Conservation (phyloP, 2,113 vertebrate species). For the Gavialis gangeticus region DNA sequence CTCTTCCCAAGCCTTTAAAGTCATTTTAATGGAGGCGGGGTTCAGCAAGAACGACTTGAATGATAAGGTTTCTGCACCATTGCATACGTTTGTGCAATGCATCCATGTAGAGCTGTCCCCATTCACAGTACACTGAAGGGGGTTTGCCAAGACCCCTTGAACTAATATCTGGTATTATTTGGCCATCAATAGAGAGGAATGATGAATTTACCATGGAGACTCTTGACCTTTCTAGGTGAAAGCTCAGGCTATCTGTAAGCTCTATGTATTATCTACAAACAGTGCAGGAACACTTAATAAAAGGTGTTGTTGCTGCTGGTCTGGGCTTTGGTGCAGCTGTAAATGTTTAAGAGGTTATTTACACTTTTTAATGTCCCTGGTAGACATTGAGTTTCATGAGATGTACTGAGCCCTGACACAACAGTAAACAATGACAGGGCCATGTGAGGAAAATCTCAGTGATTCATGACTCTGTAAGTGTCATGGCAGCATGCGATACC, state of each 20-base stretch:
- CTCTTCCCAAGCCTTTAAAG: neutral
- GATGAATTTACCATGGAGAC: neutral
- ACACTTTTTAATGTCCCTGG: neutral
- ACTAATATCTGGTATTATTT: neutral
- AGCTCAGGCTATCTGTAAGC: neutral
- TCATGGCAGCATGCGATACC: rapidly evolving
- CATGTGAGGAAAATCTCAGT: neutral
- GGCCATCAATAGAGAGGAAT: neutral
- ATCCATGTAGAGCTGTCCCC: neutral
- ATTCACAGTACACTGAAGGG: neutral
- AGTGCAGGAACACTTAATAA: neutral
- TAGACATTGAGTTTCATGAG: neutral
- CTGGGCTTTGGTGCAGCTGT: neutral
- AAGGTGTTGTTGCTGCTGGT: neutral
- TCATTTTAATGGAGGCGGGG: neutral
- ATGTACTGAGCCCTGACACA: neutral
- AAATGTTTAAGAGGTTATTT: neutral
- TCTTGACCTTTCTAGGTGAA: neutral
- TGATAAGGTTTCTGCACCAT: neutral
- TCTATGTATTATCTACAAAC: neutral
- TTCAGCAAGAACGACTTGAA: neutral
- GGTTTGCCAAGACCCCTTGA: neutral
- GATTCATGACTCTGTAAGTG: neutral
- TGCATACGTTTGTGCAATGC: neutral
- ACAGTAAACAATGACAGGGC: neutral